Percentiles rank a stretch among this genome's conserved stretches.
Conservation (phyloP, 92 coral and sea anemone species). For the Porites divaricata region DNA sequence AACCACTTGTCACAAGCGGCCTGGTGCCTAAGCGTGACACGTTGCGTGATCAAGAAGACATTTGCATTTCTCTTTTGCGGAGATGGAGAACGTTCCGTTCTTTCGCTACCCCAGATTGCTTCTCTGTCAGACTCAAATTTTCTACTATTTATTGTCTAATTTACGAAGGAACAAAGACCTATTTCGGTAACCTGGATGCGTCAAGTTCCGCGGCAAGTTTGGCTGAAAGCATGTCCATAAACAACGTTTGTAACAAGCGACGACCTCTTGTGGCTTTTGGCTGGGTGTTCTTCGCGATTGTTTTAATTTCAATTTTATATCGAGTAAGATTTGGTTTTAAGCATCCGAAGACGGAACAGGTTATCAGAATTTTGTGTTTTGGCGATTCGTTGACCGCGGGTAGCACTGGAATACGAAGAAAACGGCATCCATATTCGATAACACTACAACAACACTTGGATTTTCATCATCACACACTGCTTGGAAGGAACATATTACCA, state of each 20-base stretch:
- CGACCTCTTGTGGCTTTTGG: neutral
- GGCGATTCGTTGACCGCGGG: slow-evolving; percentile 78
- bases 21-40: too few relatives aligned
- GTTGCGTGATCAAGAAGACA: too few relatives aligned
- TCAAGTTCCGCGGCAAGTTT: too few relatives aligned
- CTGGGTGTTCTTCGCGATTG: neutral
- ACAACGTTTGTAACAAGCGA: neutral
- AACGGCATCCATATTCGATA: slow-evolving; percentile 54
- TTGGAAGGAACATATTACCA: neutral
- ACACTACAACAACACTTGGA: slow-evolving; percentile 50
- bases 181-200: neutral
- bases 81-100: too few relatives aligned
- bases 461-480: slow-evolving; percentile 17
- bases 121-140: too few relatives aligned
- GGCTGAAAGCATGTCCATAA: neutral
- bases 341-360: slow-evolving; percentile 7
- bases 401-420: neutral
- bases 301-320: neutral
- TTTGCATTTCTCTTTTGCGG: too few relatives aligned
- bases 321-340: neutral
- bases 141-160: too few relatives aligned
- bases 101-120: too few relatives aligned
- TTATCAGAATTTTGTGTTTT: slow-evolving; percentile 48
- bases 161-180: neutral
- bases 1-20: too few relatives aligned